phyloP scores from a whole-genome alignment of 2,113 vertebrate species.

The Mirza zaza region DNA sequence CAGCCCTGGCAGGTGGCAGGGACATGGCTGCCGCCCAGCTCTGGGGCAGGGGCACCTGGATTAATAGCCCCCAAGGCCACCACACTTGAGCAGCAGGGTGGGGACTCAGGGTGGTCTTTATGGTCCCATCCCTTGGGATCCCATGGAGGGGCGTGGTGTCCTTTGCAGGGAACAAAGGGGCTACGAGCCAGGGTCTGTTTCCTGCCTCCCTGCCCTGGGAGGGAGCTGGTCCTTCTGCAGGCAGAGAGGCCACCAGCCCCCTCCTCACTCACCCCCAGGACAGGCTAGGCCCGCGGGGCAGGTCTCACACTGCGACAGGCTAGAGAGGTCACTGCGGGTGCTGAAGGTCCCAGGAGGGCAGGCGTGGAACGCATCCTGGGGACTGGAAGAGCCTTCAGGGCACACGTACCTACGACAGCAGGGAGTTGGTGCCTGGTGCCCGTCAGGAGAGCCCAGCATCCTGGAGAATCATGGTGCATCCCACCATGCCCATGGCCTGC shows the following conservation, averaged over 20 bases:
- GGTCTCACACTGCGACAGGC: no score
- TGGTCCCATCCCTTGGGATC: background rate
- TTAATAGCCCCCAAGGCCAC: background rate
- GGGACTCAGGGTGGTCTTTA: background rate
- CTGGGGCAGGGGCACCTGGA: no score
- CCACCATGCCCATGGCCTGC: background rate
- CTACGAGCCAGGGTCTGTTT: background rate
- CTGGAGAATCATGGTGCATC: background rate
- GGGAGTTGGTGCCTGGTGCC: background rate
- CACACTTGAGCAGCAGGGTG: accelerated
- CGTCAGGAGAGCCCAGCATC: background rate
- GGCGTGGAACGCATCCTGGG: no score
- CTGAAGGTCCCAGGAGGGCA: no score
- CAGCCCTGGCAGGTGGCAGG: background rate
- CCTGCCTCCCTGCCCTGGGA: background rate
- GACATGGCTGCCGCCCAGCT: background rate
- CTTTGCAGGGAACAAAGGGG: background rate
- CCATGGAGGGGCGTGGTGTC: background rate
- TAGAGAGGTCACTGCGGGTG: no score
- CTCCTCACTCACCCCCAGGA: slow-evolving; percentile 83
- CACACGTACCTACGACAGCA: slow-evolving; percentile 86
- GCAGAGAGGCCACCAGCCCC: no score
- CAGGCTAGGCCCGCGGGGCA: slow-evolving; percentile 72
- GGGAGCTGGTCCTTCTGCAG: background rate
- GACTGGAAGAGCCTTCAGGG: slow-evolving; percentile 66